phyloP scores from a whole-genome alignment of 2,113 vertebrate genomes.

The Gasterosteus nipponicus region DNA sequence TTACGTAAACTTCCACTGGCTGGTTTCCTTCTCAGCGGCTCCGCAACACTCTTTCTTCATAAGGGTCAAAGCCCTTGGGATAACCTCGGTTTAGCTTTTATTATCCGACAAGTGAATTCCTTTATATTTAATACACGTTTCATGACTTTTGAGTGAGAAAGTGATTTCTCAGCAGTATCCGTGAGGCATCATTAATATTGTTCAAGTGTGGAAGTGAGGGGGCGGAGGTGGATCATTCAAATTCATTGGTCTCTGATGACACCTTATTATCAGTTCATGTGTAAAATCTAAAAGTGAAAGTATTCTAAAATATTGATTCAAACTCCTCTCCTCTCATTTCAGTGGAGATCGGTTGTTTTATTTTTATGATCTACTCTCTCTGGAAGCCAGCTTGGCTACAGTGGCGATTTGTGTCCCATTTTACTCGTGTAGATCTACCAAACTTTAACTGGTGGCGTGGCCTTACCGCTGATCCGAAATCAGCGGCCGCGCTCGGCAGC shows the following conservation, averaged over 20 bases:
- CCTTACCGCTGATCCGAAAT: constrained; percentile 32
- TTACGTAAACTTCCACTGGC: not conserved
- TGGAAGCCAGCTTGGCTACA: not conserved
- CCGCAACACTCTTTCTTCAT: not conserved
- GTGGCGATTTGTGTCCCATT: constrained; percentile 31
- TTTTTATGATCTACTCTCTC: constrained; percentile 12
- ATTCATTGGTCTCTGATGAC: not conserved
- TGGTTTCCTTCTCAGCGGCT: not conserved
- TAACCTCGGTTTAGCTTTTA: not conserved
- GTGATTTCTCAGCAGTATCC: not conserved
- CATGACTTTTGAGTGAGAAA: not conserved
- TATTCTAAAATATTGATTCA: constrained; percentile 9
- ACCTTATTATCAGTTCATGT: not conserved
- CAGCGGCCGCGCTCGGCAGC: constrained; percentile 3
- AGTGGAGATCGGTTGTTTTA: not conserved
- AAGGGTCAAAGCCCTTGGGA: not conserved
- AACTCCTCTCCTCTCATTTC: not conserved
- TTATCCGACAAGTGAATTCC: not conserved
- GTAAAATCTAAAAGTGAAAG: constrained; percentile 4
- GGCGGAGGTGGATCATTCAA: not conserved
- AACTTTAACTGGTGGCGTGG: constrained; percentile 31
- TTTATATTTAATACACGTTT: not conserved
- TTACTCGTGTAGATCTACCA: constrained; percentile 10
- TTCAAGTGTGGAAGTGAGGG: not conserved
- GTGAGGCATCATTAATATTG: not conserved